Evolutionary conservation across 2,888 invertebrate genomes (phyloP).

Genomic region (Tetramorium bicarinatum): DNA sequence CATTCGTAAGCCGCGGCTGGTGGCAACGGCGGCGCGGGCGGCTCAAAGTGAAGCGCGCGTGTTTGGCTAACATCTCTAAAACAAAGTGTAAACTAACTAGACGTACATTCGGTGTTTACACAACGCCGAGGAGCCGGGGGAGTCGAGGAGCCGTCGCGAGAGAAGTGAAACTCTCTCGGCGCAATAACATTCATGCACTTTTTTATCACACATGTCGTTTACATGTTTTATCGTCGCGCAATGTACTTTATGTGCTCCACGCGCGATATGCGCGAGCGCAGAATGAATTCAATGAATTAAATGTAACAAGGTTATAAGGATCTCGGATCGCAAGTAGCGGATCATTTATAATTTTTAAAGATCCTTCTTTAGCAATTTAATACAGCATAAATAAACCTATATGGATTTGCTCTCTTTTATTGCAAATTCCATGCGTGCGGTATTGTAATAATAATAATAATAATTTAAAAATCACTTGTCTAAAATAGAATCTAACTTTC

Average conservation of each 20-base stretch:
- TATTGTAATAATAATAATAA: conserved; percentile 3
- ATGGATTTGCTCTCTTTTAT: background rate
- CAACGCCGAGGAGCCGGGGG: conserved; percentile 70
- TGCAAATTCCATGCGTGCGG: background rate
- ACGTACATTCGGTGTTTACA: conserved; percentile 82
- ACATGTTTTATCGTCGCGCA: background rate
- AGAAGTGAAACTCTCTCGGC: conserved; percentile 49
- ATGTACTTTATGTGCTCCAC: background rate
- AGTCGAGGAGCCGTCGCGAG: conserved; percentile 60
- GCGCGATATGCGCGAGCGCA: background rate
- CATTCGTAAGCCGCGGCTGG: conserved; percentile 72
- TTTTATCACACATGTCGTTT: conserved; percentile 58
- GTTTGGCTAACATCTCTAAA: conserved; percentile 84
- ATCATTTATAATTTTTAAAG: background rate
- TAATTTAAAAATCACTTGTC: too few species aligned
- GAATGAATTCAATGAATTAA: background rate
- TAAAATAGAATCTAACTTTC: background rate
- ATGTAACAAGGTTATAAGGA: background rate
- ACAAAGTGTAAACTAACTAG: conserved; percentile 85
- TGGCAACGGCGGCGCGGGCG: conserved; percentile 67
- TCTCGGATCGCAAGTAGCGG: too few species aligned
- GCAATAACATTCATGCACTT: conserved; percentile 71
- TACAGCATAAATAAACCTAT: background rate
- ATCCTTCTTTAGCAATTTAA: background rate
- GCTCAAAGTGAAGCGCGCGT: conserved; percentile 80